phyloP scores from a whole-genome alignment of 1,140 invertebrate species.

The Tenebrio molitor region DNA sequence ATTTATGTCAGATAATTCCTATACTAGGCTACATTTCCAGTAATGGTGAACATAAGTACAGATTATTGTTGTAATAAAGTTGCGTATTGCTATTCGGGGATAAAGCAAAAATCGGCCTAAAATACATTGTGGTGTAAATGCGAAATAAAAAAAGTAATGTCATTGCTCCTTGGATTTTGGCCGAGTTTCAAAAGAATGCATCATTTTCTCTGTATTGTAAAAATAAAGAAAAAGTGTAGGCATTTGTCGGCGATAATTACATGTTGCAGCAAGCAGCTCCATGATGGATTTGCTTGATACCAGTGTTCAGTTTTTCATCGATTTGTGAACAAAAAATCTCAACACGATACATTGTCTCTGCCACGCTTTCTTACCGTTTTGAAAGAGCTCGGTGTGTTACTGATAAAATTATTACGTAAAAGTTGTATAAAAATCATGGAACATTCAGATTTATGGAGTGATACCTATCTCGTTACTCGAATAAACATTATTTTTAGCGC shows the following conservation, averaged over 20 bases:
- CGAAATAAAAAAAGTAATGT: constrained; percentile 23
- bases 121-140: background rate
- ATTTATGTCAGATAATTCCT: background rate
- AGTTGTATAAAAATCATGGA: constrained; percentile 10
- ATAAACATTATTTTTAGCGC: constrained; percentile 28
- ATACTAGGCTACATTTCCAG: constrained; percentile 5
- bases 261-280: background rate
- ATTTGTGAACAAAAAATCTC: constrained; percentile 9
- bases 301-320: background rate
- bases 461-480: constrained; percentile 6
- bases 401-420: constrained; percentile 30
- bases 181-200: constrained; percentile 14
- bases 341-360: constrained; percentile 18
- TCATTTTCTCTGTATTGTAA: constrained; percentile 8
- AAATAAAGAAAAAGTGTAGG: background rate
- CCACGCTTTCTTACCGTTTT: constrained; percentile 28
- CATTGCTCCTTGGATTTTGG: constrained; percentile 26
- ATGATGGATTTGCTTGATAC: constrained; percentile 24
- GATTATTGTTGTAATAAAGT: background rate
- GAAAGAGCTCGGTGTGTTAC: constrained; percentile 4
- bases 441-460: constrained; percentile 2
- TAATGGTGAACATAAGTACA: background rate
- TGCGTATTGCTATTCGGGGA: background rate
- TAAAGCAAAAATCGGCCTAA: no score
- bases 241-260: constrained; percentile 11